Conservation (phyloP, 2,797 vertebrate genomes). For the Chloroceryle inda region DNA sequence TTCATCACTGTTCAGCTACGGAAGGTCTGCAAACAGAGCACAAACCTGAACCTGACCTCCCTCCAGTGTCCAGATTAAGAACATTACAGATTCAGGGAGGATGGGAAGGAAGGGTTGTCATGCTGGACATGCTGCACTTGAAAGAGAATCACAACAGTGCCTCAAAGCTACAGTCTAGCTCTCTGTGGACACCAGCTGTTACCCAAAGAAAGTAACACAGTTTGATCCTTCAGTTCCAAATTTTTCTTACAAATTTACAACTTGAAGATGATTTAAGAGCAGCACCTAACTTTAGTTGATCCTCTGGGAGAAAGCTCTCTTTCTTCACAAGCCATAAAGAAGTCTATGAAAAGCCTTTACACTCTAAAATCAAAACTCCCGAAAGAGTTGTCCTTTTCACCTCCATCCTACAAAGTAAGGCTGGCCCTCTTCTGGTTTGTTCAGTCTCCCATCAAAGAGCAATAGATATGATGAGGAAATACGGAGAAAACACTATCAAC, state of each 20-base stretch:
- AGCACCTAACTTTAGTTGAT: not conserved
- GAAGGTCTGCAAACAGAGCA: not conserved
- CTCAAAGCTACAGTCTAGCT: not conserved
- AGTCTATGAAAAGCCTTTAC: not conserved
- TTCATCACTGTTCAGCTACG: not conserved
- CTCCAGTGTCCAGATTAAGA: not conserved
- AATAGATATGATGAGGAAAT: not conserved
- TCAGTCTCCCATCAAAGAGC: not conserved
- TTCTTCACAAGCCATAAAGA: not conserved
- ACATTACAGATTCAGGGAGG: not conserved
- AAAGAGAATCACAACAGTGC: not conserved
- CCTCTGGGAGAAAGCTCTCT: not conserved
- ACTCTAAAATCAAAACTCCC: not conserved
- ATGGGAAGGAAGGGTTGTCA: not conserved
- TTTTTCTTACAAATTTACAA: not conserved
- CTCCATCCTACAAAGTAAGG: not conserved
- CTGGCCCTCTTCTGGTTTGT: not conserved
- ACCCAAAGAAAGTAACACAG: not conserved
- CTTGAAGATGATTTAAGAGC: not conserved
- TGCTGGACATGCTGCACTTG: not conserved
- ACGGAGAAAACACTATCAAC: not conserved
- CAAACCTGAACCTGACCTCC: not conserved
- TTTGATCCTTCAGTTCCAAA: not conserved
- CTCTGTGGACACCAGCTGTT: not conserved
- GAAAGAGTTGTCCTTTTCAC: not conserved